A percentile compares a stretch with the other conserved stretches of the same genome.
These are phyloP conservation scores for Paramacrobiotus metropolitanus DNA, from an alignment of 1,140 invertebrate genomes.

Conservation along the genomic window DNA sequence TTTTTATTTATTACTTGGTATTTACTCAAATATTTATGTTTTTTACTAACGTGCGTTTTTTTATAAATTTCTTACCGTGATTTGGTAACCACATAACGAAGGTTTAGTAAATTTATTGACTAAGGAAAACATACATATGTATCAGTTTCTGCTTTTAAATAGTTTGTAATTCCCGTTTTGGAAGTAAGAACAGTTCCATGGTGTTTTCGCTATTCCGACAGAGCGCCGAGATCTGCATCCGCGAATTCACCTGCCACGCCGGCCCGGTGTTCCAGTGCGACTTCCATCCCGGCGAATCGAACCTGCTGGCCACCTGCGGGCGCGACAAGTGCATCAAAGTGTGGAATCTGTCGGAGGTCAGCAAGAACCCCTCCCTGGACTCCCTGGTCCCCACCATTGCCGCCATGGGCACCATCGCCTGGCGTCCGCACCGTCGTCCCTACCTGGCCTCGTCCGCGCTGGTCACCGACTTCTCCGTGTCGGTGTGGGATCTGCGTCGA, in stretches of 20 bases:
- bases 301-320: slow-evolving; percentile 72
- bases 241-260: slow-evolving; percentile 74
- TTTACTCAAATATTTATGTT: too few relatives aligned
- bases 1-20: too few relatives aligned
- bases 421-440: slow-evolving; percentile 67
- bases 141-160: too few relatives aligned
- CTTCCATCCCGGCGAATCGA: slow-evolving; percentile 58
- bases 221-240: slow-evolving; percentile 47
- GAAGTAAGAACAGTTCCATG: too few relatives aligned
- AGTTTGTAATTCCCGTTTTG: too few relatives aligned
- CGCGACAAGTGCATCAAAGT: slow-evolving; percentile 83
- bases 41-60: too few relatives aligned
- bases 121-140: too few relatives aligned
- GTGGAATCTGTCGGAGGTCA: slow-evolving; percentile 43
- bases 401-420: slow-evolving; percentile 72
- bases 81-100: too few relatives aligned
- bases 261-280: slow-evolving; percentile 85
- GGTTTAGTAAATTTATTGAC: too few relatives aligned
- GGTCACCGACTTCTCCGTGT: slow-evolving; percentile 71
- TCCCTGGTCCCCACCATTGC: slow-evolving; percentile 80
- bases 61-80: too few relatives aligned
- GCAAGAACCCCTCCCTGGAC: slow-evolving; percentile 43
- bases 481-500: slow-evolving; percentile 79
- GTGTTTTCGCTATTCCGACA: too few relatives aligned
- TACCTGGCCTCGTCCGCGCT: slow-evolving; percentile 74